Percentiles rank a stretch among this genome's conserved stretches.
Evolutionary conservation across 2,888 invertebrate species (phyloP).

Genomic region (Thymelicus acteon): DNA sequence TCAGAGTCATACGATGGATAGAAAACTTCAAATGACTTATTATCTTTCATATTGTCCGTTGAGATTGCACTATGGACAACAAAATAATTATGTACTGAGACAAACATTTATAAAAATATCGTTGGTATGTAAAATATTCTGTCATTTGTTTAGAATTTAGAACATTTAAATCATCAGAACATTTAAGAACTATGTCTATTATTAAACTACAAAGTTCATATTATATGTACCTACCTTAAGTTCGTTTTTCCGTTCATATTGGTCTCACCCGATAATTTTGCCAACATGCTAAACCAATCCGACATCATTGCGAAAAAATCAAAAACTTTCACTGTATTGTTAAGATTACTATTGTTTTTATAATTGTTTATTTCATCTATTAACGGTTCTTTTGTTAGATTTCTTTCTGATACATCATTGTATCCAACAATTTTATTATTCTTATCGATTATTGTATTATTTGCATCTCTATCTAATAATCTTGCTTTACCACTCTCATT

Average conservation of each 20-base stretch:
- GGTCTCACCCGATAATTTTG: conserved; percentile 45
- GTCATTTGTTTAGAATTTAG: too few relatives aligned
- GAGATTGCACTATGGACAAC: neutral
- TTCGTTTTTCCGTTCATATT: conserved; percentile 20
- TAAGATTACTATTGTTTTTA: neutral
- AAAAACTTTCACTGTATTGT: conserved; percentile 41
- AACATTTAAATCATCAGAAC: too few relatives aligned
- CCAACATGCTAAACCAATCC: conserved; percentile 58
- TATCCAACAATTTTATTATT: neutral
- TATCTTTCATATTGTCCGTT: conserved; percentile 11
- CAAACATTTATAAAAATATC: neutral
- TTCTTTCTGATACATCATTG: neutral
- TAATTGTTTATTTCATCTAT: neutral
- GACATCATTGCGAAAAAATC: conserved; percentile 57
- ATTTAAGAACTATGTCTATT: neutral
- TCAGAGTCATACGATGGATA: conserved; percentile 58
- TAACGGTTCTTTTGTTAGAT: neutral
- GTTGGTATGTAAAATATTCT: too few relatives aligned
- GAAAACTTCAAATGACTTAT: conserved; percentile 29
- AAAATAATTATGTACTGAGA: neutral
- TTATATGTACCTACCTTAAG: too few relatives aligned
- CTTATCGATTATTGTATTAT: neutral
- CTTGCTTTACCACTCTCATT: neutral
- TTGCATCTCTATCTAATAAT: neutral
- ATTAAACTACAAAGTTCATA: neutral